phyloP scores from a whole-genome alignment of 2,113 vertebrate species.

The Chlamydotis undulata region DNA sequence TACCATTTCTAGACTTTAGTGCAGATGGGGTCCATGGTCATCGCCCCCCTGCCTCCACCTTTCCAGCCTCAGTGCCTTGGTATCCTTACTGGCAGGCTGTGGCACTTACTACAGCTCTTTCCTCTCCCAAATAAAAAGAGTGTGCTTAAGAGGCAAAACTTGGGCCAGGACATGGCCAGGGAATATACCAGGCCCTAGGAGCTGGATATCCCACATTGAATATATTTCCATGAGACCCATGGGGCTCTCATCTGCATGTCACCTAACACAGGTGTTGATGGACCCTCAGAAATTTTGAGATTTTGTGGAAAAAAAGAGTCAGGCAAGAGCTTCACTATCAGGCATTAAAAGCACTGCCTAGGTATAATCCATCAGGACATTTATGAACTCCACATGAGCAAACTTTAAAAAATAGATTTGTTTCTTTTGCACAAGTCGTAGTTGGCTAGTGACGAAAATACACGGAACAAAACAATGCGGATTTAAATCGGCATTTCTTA shows the following conservation, averaged over 20 bases:
- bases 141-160: neutral
- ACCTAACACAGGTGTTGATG: neutral
- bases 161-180: neutral
- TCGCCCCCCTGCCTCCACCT: rapidly evolving
- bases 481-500: neutral
- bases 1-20: neutral
- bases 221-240: neutral
- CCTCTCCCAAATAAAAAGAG: neutral
- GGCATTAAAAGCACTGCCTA: neutral
- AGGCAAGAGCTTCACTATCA: neutral
- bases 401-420: neutral
- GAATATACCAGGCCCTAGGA: neutral
- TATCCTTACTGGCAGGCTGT: neutral
- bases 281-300: neutral
- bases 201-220: neutral
- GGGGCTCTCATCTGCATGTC: neutral
- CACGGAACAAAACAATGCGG: neutral
- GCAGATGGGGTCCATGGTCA: neutral
- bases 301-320: neutral
- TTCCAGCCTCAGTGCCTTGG: neutral
- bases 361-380: neutral
- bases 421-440: neutral
- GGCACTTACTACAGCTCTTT: neutral
- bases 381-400: neutral
- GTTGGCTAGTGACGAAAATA: neutral